Base-by-base conservation (phyloP, 2,888 invertebrate species). In the Mactromeris polynyma region DNA sequence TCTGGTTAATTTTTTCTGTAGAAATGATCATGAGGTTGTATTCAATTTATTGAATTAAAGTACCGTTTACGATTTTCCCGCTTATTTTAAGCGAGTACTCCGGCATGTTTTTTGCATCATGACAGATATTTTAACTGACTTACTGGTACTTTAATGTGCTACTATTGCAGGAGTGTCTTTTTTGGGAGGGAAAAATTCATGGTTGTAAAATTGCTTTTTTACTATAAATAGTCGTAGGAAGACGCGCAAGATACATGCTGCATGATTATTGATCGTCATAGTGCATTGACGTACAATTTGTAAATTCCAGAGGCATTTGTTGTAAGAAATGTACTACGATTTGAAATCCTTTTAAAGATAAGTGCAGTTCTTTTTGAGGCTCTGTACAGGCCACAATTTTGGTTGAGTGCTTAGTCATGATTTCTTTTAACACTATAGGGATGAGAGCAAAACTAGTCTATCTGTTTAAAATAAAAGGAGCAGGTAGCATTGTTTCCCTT, bases 141-240 rank as follows among this genome's bases (percentile, higher is more conserved):
- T 73, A 17, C 73, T 36, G 31, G 36, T 33, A 33, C 73, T 11
- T 2, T 73, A 73, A 33, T 73, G 36, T 73, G 73, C 26, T 73
- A 73, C 73, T 73, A 73, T 33, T 33, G 36, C 19, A 14, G 73
- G 31, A 73, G 36, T 26, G 14, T 36, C 36, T 33, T 73, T 73
- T 73, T 36, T 73, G 31, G 73, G 36, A 33, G 19, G 19, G 36
- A 33, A 73, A 73, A 73, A 73, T 36, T 73, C 33, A 73, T 73
- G 73, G 73, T 73, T 73, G 73, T 73, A 73, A 73, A 73, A 73
- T 73, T 73, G 73, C 73, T 36, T 73, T 73, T 73, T 73, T 73
- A 73, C 73, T 36, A 9, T n/a, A 26, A 64, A 64, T 64, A 64
- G 58, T 64, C 26, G 58, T 64, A 64, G 58, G 58, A 64, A 26